A percentile compares a stretch with the other conserved stretches of the same genome.
Conservation (phyloP, 2,888 invertebrate species). For the Agonopterix heracliana region DNA sequence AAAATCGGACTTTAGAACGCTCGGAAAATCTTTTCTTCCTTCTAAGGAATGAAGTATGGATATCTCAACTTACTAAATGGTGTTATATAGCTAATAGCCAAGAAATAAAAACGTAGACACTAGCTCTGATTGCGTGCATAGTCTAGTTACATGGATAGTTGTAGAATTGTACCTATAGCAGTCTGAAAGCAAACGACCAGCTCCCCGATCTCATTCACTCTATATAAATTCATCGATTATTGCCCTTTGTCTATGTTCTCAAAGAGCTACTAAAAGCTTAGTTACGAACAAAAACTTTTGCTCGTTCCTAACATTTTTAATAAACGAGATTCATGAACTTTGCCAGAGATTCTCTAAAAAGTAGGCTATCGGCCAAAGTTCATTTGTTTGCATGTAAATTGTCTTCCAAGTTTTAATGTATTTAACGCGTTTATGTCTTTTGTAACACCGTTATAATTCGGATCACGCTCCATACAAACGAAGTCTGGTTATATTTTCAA, state of each 20-base stretch:
- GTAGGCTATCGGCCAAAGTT: slow-evolving; percentile 6
- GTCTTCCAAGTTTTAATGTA: slow-evolving; percentile 2
- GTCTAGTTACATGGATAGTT: too few species aligned
- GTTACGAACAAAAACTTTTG: slow-evolving; percentile 13
- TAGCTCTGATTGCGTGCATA: too few species aligned
- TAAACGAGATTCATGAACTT: slow-evolving; percentile 25
- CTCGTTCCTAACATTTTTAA: slow-evolving; percentile 28
- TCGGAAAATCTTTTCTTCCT: too few species aligned
- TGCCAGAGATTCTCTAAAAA: slow-evolving; percentile 14
- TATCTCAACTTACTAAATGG: too few species aligned
- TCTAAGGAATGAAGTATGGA: too few species aligned
- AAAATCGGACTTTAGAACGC: too few species aligned
- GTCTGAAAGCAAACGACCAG: slow-evolving; percentile 10
- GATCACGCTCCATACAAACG: too few species aligned
- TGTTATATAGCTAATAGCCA: too few species aligned
- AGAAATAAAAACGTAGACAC: too few species aligned
- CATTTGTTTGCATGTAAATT: slow-evolving; percentile 6
- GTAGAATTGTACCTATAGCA: too few species aligned
- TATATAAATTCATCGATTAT: slow-evolving; percentile 29
- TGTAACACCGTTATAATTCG: too few species aligned
- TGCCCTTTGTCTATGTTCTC: slow-evolving; percentile 25
- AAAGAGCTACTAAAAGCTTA: slow-evolving; percentile 33
- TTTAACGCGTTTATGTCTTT: slow-evolving; percentile 2
- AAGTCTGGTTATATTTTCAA: too few species aligned
- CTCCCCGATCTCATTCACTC: slow-evolving; percentile 24